A percentile compares a stretch with the other conserved stretches of the same genome.
These are phyloP conservation scores for Trachelus troglodyta DNA, from an alignment of 2,888 invertebrate genomes.

Conservation along the genomic window DNA sequence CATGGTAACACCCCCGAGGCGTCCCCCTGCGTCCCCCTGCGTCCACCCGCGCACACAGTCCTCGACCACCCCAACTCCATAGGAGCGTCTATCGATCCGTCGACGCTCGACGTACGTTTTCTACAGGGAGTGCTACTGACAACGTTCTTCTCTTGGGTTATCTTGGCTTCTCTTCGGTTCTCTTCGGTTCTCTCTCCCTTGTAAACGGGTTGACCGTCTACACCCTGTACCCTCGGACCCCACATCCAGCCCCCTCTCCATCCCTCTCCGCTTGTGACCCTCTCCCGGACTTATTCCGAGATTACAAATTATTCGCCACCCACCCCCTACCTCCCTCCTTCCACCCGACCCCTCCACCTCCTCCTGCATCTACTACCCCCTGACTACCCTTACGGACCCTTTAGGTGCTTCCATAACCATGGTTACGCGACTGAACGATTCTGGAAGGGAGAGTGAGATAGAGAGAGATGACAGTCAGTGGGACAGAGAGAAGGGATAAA, in stretches of 20 bases:
- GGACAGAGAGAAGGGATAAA: too few species aligned
- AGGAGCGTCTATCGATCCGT: constrained; percentile 51
- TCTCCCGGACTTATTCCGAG: constrained; percentile 2
- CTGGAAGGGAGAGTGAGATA: too few species aligned
- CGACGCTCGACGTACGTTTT: constrained; percentile 48
- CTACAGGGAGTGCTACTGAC: constrained; percentile 51
- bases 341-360: constrained; percentile 11
- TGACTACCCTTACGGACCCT: too few species aligned
- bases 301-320: neutral
- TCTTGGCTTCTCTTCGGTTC: constrained; percentile 10
- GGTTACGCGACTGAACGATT: too few species aligned
- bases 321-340: neutral
- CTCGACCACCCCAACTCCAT: constrained; percentile 41
- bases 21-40: constrained; percentile 51
- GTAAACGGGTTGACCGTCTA: neutral
- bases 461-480: too few species aligned
- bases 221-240: too few species aligned
- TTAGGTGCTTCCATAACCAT: too few species aligned
- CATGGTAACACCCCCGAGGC: constrained; percentile 62
- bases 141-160: constrained; percentile 19
- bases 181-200: constrained; percentile 1
- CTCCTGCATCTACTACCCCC: neutral
- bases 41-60: constrained; percentile 48
- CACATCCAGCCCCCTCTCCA: neutral
- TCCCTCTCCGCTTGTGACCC: neutral